Evolutionary conservation across 2,888 invertebrate genomes (phyloP), one percentile per base, ranked within the genome.

Genomic region (Eupithecia exiguata): DNA sequence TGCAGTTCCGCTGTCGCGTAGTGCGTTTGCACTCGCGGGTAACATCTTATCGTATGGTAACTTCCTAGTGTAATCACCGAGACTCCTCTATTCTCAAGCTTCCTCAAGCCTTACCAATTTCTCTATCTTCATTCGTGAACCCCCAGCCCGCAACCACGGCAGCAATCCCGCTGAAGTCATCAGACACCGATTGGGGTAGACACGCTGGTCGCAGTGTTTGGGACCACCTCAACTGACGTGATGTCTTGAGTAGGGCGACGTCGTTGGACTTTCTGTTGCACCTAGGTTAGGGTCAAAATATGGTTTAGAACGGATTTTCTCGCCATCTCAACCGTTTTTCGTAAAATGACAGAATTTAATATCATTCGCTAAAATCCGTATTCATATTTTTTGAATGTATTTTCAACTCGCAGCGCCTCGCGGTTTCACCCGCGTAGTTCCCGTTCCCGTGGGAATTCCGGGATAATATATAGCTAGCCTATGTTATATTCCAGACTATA

Each of bases 111-210:
- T 70, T 63, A 95, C 97, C 96, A 89, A 95, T 94, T 43, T 95
- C 95, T 79, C 95, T 95, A 83, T 97, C 95, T 88, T 98, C 98
- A 79, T 97, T 93, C 0, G 97, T 96, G 95, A 97, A 97, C 0
- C 98, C 98, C 98, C 98, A 98, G 9, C 98, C 98, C 36, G 97
- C 97, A 0, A 97, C 97, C 0, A 96, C 96, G 0, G 97, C 98
- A 30, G 93, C 84, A 0, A 88, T 87, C 0, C 96, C 96, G 68
- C 94, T 95, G 81, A 95, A 96, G 72, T 94, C 92, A 70, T 95
- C 88, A 12, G 92, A 89, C 4, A 90, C 86, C 0, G 94, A 93
- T 70, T 94, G 89, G 0, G 97, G 97, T 3, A 98, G 92, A 86
- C 98, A 98, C 16, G 97, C 97, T 1, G 98, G 98, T 83, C 96